Evolutionary conservation across 1,140 invertebrate species (phyloP), one percentile per base, ranked within the genome.

Genomic region (Bombus polaris): DNA sequence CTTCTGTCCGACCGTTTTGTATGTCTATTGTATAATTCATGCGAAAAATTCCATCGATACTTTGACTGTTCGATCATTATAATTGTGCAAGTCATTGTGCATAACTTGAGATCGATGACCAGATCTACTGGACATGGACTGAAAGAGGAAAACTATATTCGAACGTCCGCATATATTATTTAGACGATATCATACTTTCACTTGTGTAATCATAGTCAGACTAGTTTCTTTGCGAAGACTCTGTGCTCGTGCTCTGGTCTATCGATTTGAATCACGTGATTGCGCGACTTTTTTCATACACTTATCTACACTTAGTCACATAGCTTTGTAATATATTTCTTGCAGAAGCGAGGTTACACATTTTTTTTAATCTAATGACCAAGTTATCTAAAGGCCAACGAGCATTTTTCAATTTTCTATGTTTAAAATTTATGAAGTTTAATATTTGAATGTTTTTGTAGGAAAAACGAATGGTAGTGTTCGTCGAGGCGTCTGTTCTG

Each of bases 391-490:
- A 62, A 62, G 28, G 4, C 28, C 28, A 62, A n/a, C 10, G 10
- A n/a, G 10, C 4, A 62, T 39, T 3, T 18, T 22, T 12, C 0
- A 32, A 74, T 47, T 35, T 0, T n/a, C 28, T n/a, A 0, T 62
- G 12, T n/a, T n/a, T 62, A n/a, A 62, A n/a, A 10, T 28, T 10
- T 1, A 10, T 18, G 15, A 62, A 12, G 25, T 15, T 59, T 44
- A 25, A 37, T 2, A 10, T 65, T 78, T 25, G 22, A 53, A 44
- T 87, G 87, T 85, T 81, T 88, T 86, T 86, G 13, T 92, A 99
- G 98, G 98, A 98, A 93, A 99, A 99, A 95, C 96, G 97, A 86
- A 99, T 99, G 98, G 97, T 98, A 3, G 98, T 99, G 15, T 99
- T 98, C 95, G 98, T 99, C 6, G 98, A 99, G 94, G 96, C 97